Evolutionary conservation across 2,888 invertebrate species (phyloP).

Genomic region (Hirtodrosophila duncani): DNA sequence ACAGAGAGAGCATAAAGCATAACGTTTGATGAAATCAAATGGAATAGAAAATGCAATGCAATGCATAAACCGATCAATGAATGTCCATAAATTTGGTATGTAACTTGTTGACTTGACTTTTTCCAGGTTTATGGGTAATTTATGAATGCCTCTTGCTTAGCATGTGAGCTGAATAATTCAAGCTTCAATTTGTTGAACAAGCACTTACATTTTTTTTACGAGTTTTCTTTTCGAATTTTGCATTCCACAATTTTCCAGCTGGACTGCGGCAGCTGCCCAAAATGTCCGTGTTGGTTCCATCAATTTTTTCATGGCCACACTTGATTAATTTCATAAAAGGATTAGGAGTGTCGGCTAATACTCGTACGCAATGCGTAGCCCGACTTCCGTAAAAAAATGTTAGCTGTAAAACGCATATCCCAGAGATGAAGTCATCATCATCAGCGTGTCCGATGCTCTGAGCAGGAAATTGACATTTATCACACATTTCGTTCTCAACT

Average conservation of each 20-base stretch:
- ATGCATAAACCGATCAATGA: constrained; percentile 61
- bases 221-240: constrained; percentile 9
- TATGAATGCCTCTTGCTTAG: constrained; percentile 65
- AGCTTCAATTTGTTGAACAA: not conserved
- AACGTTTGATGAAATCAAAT: constrained; percentile 58
- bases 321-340: constrained; percentile 72
- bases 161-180: constrained; percentile 61
- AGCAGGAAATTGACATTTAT: constrained; percentile 76
- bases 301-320: constrained; percentile 54
- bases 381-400: constrained; percentile 59
- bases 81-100: constrained; percentile 59
- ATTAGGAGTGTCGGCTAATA: constrained; percentile 52
- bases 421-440: constrained; percentile 56
- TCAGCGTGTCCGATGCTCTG: constrained; percentile 65
- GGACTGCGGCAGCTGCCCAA: constrained; percentile 21
- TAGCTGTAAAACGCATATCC: constrained; percentile 32
- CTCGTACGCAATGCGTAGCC: constrained; percentile 11
- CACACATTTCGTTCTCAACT: constrained; percentile 53
- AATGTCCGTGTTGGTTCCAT: constrained; percentile 1
- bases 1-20: constrained; percentile 65
- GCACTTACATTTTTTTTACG: too few relatives aligned
- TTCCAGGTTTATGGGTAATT: constrained; percentile 61
- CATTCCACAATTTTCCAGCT: constrained; percentile 27
- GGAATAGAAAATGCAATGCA: constrained; percentile 33
- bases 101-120: constrained; percentile 11